Percentiles rank a stretch among this genome's conserved stretches.
Evolutionary conservation across 2,888 invertebrate genomes (phyloP).

Genomic region (Megamerina dolium): DNA sequence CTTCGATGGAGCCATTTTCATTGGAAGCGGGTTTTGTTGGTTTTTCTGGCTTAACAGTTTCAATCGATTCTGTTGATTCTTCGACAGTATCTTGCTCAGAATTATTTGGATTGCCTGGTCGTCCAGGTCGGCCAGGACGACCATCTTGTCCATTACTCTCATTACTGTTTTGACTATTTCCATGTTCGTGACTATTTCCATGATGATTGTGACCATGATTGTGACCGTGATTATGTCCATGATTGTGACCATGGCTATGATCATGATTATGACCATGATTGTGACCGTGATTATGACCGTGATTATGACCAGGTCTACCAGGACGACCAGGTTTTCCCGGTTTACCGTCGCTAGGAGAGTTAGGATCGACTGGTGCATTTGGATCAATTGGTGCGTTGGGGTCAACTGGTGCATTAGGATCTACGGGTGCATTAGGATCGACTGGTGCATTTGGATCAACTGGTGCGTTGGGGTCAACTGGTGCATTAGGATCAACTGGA

Average conservation of each 20-base stretch:
- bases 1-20: slow-evolving; percentile 19
- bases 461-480: slow-evolving; percentile 11
- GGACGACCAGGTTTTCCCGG: slow-evolving; percentile 16
- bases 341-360: no score
- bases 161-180: slow-evolving; percentile 7
- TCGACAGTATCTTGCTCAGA: background rate
- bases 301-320: slow-evolving; percentile 14
- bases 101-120: slow-evolving; percentile 20
- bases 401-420: slow-evolving; percentile 11
- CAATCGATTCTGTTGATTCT: slow-evolving; percentile 32
- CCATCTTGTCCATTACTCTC: background rate
- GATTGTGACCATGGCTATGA: background rate
- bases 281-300: slow-evolving; percentile 2
- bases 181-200: slow-evolving; percentile 9
- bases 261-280: no score
- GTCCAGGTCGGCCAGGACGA: slow-evolving; percentile 11
- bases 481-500: slow-evolving; percentile 7
- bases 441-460: slow-evolving; percentile 5
- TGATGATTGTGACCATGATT: background rate
- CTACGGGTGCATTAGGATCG: slow-evolving; percentile 11
- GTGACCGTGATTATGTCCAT: background rate
- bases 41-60: slow-evolving; percentile 20
- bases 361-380: slow-evolving; percentile 6
- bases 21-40: slow-evolving; percentile 9
- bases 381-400: slow-evolving; percentile 10